Evolutionary conservation across 2,113 vertebrate species (phyloP).

Genomic region (Semicossyphus pulcher): DNA sequence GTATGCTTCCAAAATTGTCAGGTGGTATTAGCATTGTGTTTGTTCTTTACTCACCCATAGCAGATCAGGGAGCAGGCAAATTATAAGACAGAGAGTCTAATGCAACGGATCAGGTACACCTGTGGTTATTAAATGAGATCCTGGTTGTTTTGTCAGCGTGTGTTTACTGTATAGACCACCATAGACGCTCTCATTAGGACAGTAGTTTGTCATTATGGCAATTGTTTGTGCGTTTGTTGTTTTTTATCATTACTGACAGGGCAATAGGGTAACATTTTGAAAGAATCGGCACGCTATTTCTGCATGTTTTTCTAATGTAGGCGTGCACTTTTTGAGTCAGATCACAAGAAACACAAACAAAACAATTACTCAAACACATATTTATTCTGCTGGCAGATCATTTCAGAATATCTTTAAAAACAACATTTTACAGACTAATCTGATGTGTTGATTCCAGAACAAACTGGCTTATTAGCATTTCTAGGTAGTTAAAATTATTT

Average conservation of each 20-base stretch:
- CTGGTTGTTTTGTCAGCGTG: conserved; percentile 51
- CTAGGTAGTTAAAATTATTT: conserved; percentile 3
- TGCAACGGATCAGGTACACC: conserved; percentile 56
- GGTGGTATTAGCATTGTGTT: conserved; percentile 80
- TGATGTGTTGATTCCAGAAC: conserved; percentile 14
- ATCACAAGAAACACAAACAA: conserved; percentile 2
- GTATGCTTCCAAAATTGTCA: conserved; percentile 79
- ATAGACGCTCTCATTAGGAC: conserved; percentile 41
- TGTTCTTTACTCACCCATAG: conserved; percentile 78
- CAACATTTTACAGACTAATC: neutral
- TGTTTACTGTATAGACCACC: conserved; percentile 33
- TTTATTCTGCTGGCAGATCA: conserved; percentile 3
- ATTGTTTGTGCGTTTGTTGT: conserved; percentile 35
- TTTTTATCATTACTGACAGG: conserved; percentile 3
- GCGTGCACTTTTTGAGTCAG: neutral
- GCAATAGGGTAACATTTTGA: conserved; percentile 8
- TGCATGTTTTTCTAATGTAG: neutral
- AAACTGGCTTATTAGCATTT: neutral
- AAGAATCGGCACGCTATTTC: neutral
- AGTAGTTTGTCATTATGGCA: conserved; percentile 45
- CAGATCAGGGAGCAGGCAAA: conserved; percentile 66
- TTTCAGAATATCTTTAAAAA: neutral
- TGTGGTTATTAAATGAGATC: conserved; percentile 66
- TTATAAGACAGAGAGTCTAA: conserved; percentile 65
- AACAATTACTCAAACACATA: conserved; percentile 5